Evolutionary conservation across 2,113 vertebrate genomes (phyloP).

Genomic region (Phocoena sinus): DNA sequence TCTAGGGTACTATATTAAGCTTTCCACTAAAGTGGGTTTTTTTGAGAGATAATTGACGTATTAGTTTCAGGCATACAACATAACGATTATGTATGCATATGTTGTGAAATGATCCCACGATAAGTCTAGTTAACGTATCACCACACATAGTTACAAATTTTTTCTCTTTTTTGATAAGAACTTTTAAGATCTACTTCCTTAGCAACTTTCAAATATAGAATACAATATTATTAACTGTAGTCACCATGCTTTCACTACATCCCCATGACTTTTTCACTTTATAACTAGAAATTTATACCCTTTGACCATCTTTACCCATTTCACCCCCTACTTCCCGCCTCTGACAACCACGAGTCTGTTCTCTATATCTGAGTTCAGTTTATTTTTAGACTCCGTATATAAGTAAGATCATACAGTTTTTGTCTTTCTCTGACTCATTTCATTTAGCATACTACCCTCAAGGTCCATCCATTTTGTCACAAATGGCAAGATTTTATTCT

Average conservation of each 20-base stretch:
- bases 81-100: neutral
- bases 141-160: neutral
- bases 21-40: neutral
- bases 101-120: neutral
- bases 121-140: neutral
- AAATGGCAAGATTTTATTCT: neutral
- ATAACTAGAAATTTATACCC: neutral
- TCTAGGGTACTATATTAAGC: neutral
- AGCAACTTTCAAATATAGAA: neutral
- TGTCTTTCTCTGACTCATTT: neutral
- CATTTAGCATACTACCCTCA: neutral
- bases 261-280: neutral
- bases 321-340: neutral
- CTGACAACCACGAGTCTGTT: neutral
- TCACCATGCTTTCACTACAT: neutral
- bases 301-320: neutral
- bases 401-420: neutral
- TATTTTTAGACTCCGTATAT: neutral
- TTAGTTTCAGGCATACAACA: neutral
- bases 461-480: neutral
- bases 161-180: neutral
- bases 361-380: neutral
- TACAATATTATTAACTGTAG: neutral
- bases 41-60: neutral
- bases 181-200: neutral